Evolutionary conservation across 2,888 invertebrate species (phyloP).

Genomic region (Schrankia costaestrigalis): DNA sequence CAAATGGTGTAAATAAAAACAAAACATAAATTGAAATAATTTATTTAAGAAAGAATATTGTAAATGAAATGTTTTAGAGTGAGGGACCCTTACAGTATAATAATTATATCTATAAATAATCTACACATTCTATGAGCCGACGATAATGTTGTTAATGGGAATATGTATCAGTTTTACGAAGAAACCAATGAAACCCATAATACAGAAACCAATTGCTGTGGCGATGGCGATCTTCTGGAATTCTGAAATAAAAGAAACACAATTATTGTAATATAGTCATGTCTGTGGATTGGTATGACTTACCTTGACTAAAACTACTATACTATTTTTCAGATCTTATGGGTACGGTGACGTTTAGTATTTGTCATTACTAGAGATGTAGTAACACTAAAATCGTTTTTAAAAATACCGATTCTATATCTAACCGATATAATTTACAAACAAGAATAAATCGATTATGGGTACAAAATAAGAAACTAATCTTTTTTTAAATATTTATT

Average conservation of each 20-base stretch:
- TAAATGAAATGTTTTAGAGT: conserved; percentile 50
- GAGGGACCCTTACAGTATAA: conserved; percentile 56
- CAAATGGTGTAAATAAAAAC: conserved; percentile 22
- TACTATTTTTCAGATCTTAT: no score
- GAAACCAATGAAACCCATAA: conserved; percentile 99
- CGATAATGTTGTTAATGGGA: conserved; percentile 98
- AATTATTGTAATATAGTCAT: no score
- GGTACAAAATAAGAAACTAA: no score
- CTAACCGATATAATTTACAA: no score
- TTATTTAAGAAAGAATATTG: conserved; percentile 58
- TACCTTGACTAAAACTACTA: no score
- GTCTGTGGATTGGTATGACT: no score
- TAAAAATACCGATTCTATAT: no score
- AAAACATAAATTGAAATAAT: conserved; percentile 57
- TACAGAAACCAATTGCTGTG: conserved; percentile 99
- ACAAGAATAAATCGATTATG: no score
- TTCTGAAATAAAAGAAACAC: conserved; percentile 82
- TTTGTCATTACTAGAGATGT: no score
- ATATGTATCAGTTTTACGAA: conserved; percentile 99
- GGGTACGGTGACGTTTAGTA: no score
- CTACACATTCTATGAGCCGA: conserved; percentile 84
- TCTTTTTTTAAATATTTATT: no score
- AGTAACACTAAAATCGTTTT: no score
- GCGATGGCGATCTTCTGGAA: conserved; percentile 99
- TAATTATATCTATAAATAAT: conserved; percentile 46